A percentile compares a stretch with the other conserved stretches of the same genome.
phyloP scores from a whole-genome alignment of 1,140 invertebrate genomes.

The Mya arenaria region DNA sequence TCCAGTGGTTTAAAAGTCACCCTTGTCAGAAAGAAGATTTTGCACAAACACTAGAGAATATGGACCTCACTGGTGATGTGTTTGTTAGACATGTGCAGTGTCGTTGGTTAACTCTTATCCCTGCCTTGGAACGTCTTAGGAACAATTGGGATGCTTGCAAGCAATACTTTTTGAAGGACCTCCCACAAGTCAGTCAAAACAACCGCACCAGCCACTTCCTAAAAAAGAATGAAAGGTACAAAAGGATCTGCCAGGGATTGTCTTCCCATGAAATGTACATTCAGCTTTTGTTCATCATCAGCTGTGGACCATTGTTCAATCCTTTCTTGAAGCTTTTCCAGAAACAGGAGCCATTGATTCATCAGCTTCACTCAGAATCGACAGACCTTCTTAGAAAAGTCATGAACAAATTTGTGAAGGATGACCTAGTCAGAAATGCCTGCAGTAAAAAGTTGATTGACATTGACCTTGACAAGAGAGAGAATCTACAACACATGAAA shows the following conservation, averaged over 20 bases:
- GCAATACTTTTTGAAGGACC: background rate
- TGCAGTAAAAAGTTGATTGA: background rate
- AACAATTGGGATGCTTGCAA: background rate
- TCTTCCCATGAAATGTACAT: constrained; percentile 5
- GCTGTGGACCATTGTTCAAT: constrained; percentile 27
- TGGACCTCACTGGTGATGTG: background rate
- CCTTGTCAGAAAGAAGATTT: background rate
- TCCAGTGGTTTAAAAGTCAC: too few relatives aligned
- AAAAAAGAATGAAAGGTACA: constrained; percentile 39
- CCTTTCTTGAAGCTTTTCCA: constrained; percentile 27
- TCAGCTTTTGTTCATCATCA: constrained; percentile 51
- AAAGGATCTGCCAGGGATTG: constrained; percentile 42
- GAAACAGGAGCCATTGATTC: constrained; percentile 9
- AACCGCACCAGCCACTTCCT: constrained; percentile 1
- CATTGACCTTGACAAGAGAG: background rate
- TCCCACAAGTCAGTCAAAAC: constrained; percentile 1
- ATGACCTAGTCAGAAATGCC: background rate
- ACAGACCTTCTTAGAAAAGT: background rate
- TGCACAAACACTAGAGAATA: background rate
- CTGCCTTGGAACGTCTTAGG: background rate
- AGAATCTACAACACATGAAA: background rate
- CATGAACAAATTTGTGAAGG: background rate
- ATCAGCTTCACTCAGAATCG: background rate
- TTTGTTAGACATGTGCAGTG: constrained; percentile 20
- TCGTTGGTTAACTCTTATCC: constrained; percentile 4